These are phyloP conservation scores for Sinotaia quadrata DNA, from an alignment of 2,888 invertebrate species.

Conservation along the genomic window DNA sequence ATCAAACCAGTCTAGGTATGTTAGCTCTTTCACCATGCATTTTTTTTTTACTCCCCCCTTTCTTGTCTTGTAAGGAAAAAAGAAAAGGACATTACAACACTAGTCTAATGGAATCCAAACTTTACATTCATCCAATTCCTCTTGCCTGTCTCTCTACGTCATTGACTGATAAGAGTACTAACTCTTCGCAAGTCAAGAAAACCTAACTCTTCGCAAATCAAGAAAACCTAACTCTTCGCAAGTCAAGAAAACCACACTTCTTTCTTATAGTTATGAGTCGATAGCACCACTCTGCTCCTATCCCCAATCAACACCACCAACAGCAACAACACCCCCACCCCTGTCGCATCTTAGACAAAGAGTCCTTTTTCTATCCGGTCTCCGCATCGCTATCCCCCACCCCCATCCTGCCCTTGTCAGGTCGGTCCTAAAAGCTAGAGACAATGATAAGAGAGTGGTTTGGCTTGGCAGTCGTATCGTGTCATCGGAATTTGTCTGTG, in stretches of 20 bases:
- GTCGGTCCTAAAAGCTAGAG: slow-evolving; percentile 4
- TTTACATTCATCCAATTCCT: no score
- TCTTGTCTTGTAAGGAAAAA: no score
- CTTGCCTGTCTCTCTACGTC: no score
- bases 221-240: background rate
- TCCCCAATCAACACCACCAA: background rate
- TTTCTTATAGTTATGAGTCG: background rate
- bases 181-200: background rate
- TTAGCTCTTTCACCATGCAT: no score
- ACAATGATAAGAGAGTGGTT: background rate
- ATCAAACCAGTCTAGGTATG: no score
- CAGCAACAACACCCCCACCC: background rate
- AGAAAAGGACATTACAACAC: no score
- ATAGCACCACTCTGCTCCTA: background rate
- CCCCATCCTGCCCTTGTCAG: no score
- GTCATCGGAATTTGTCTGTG: slow-evolving; percentile 16
- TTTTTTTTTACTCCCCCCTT: no score
- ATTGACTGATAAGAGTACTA: no score
- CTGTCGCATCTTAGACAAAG: background rate
- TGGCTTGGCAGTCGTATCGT: background rate
- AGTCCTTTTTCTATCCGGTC: background rate
- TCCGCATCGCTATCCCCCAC: background rate
- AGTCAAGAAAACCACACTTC: background rate
- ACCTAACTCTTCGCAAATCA: background rate
- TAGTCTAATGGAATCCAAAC: no score